Base-by-base conservation (phyloP, 2,113 vertebrate genomes). In the Amazona vittata region DNA sequence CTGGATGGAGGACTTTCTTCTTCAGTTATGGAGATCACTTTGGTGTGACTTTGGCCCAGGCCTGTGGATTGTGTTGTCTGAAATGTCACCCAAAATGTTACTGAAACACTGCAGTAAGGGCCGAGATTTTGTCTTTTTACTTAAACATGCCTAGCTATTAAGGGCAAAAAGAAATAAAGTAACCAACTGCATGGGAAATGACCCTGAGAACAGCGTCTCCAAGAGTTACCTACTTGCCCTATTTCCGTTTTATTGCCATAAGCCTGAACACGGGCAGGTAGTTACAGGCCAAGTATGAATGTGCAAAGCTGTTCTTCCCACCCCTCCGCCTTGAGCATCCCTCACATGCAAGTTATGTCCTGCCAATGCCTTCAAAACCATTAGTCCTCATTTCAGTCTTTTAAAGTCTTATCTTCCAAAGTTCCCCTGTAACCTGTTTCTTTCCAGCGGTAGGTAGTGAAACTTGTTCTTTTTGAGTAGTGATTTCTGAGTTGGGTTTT, bases 371-470 rank as follows among this genome's bases (percentile, higher is more conserved):
- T 57, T 49, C 11, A 44, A 70, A 95, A 43, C 57, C 82, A n/a
- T 91, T 71, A 86, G 47, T 39, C 17, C 44, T 87, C 77, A 76
- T 18, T 89, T 79, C 69, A 85, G 62, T 87, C 39, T 92, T 91
- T 80, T 76, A 82, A 94, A 84, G 52, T 50, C 69, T 82, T 59
- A 18, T 85, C 53, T 95, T 76, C 43, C 53, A 17, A 89, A 91
- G n/a, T 87, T 74, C 41, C 37, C 13, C 37, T 69, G 2, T 68
- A 89, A 75, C 59, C 37, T 16, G 12, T 57, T 90, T 78, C 81
- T 90, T 94, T 76, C 77, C 49, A 50, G 74, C 87, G 74, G 15
- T 4, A 91, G 70, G 28, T 55, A 82, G 29, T 77, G 80, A 92
- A 92, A 79, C 41, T 80, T 73, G 21, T 55, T 68, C 25, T 76